phyloP scores from a whole-genome alignment of 2,113 vertebrate species.

The Syngnathus typhle region DNA sequence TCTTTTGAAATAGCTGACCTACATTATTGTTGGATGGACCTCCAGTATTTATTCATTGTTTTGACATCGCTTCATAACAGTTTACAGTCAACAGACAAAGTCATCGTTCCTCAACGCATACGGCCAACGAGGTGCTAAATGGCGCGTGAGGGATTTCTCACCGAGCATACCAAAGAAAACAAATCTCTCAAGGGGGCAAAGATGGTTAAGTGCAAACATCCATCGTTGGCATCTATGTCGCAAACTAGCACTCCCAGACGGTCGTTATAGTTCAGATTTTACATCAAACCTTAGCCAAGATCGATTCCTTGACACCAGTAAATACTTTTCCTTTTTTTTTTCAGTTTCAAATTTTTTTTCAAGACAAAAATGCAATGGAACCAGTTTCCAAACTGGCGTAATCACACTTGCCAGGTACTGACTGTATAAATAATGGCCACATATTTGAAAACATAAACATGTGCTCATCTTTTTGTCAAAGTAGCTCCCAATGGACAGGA shows the following conservation, averaged over 20 bases:
- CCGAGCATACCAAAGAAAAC: background rate
- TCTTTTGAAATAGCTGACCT: background rate
- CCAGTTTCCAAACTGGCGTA: background rate
- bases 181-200: background rate
- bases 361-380: background rate
- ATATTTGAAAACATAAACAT: background rate
- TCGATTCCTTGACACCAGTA: slow-evolving; percentile 14
- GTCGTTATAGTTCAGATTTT: slow-evolving; percentile 6
- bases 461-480: background rate
- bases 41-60: background rate
- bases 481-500: background rate
- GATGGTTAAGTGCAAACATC: slow-evolving; percentile 7
- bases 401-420: background rate
- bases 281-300: background rate
- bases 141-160: background rate
- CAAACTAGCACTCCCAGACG: slow-evolving; percentile 12
- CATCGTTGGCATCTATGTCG: background rate
- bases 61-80: background rate
- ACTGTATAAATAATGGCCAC: background rate
- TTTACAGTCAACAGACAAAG: slow-evolving; percentile 5
- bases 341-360: too few relatives aligned
- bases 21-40: background rate
- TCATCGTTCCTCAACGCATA: background rate
- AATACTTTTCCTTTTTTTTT: background rate
- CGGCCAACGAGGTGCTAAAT: background rate